phyloP scores from a whole-genome alignment of 2,113 vertebrate species.

The Atlantisia rogersi region DNA sequence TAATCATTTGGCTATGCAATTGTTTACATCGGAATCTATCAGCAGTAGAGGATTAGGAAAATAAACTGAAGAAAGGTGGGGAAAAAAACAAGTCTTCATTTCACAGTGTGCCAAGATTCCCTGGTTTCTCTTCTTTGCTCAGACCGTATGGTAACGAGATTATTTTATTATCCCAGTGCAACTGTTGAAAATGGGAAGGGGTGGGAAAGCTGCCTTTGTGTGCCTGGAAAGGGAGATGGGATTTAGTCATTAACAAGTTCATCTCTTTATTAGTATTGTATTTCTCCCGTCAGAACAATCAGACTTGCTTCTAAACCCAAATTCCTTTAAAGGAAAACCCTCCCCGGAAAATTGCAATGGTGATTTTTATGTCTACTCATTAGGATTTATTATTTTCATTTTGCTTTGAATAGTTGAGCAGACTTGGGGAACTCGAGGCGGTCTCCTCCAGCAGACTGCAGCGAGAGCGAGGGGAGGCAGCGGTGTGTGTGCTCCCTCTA shows the following conservation, averaged over 20 bases:
- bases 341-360: background rate
- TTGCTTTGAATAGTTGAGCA: background rate
- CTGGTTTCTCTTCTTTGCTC: constrained; percentile 3
- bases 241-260: constrained; percentile 2
- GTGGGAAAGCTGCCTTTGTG: background rate
- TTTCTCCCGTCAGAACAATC: background rate
- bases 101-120: background rate
- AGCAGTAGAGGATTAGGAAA: background rate
- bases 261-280: constrained; percentile 34
- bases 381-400: constrained; percentile 45
- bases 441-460: background rate
- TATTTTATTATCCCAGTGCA: constrained; percentile 37
- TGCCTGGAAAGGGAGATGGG: background rate
- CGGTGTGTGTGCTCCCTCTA: constrained; percentile 56
- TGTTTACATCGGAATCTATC: background rate
- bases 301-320: background rate
- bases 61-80: background rate
- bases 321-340: background rate
- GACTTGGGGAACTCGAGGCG: background rate
- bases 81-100: background rate
- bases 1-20: background rate
- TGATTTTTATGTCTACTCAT: constrained; percentile 15
- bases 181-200: constrained; percentile 1
- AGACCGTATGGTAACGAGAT: background rate
- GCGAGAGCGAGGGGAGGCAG: background rate